These are phyloP conservation scores for Carabus problematicus DNA, from an alignment of 2,888 invertebrate genomes.

Conservation along the genomic window DNA sequence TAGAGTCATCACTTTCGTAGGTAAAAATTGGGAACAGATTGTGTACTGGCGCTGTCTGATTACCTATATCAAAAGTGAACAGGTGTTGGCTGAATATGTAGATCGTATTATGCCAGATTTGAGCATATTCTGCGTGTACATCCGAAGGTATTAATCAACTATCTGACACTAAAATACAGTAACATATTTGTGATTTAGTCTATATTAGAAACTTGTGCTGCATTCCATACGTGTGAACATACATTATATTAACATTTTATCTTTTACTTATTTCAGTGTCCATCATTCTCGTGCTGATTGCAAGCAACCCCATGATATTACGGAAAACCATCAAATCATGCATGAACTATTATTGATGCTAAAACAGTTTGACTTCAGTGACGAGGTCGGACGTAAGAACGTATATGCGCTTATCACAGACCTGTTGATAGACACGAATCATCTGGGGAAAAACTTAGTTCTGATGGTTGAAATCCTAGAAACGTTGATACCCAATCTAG, in stretches of 20 bases:
- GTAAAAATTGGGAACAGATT: constrained; percentile 59
- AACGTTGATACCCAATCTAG: constrained; percentile 13
- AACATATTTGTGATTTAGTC: neutral
- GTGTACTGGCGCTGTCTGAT: constrained; percentile 66
- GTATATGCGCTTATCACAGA: constrained; percentile 14
- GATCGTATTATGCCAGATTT: constrained; percentile 64
- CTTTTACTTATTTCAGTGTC: no score
- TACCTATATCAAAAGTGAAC: constrained; percentile 57
- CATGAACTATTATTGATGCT: constrained; percentile 64
- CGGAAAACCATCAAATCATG: constrained; percentile 61
- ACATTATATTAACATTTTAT: constrained; percentile 12
- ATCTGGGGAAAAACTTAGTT: neutral
- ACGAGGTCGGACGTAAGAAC: constrained; percentile 62
- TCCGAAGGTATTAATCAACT: constrained; percentile 57
- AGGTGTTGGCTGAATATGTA: constrained; percentile 58
- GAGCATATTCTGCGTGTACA: constrained; percentile 63
- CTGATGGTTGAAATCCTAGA: constrained; percentile 25
- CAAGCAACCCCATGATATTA: constrained; percentile 43
- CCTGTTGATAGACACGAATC: constrained; percentile 19
- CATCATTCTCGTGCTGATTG: no score
- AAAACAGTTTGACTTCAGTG: constrained; percentile 63
- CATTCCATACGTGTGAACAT: neutral
- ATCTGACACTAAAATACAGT: neutral
- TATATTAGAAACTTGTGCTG: no score
- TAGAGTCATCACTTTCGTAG: constrained; percentile 58